These are phyloP conservation scores for Galaxea fascicularis DNA, from an alignment of 92 coral and sea anemone genomes.

Conservation along the genomic window DNA sequence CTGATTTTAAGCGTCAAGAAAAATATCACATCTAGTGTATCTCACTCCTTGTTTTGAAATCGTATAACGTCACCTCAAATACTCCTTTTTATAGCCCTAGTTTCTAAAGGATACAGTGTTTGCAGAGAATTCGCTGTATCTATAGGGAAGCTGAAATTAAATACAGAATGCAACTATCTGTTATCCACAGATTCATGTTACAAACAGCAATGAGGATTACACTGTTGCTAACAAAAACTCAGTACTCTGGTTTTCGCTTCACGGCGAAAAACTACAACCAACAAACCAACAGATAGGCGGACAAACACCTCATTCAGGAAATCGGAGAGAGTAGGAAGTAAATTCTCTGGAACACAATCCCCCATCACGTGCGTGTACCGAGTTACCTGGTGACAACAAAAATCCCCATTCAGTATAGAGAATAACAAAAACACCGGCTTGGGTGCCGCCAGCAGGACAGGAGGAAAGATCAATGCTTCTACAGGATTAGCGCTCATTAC, in stretches of 20 bases:
- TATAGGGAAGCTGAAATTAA: constrained; percentile 66
- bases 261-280: background rate
- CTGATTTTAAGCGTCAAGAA: constrained; percentile 13
- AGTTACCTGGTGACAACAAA: constrained; percentile 72
- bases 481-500: constrained; percentile 27
- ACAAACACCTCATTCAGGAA: constrained; percentile 69
- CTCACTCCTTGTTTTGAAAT: background rate
- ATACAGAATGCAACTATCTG: background rate
- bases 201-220: background rate
- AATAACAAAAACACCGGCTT: background rate
- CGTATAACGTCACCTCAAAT: background rate
- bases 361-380: constrained; percentile 94
- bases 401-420: background rate
- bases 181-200: background rate
- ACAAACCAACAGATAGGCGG: background rate
- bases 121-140: constrained; percentile 54
- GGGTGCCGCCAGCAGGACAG: background rate
- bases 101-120: constrained; percentile 66
- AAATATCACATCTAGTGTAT: background rate
- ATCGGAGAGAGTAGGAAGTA: constrained; percentile 78
- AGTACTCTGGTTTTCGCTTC: background rate
- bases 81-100: no score
- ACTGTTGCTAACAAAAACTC: background rate
- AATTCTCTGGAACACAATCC: constrained; percentile 92
- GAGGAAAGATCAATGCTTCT: background rate